These are phyloP conservation scores for Spialia ferax DNA, from an alignment of 2,888 invertebrate genomes.

Conservation along the genomic window DNA sequence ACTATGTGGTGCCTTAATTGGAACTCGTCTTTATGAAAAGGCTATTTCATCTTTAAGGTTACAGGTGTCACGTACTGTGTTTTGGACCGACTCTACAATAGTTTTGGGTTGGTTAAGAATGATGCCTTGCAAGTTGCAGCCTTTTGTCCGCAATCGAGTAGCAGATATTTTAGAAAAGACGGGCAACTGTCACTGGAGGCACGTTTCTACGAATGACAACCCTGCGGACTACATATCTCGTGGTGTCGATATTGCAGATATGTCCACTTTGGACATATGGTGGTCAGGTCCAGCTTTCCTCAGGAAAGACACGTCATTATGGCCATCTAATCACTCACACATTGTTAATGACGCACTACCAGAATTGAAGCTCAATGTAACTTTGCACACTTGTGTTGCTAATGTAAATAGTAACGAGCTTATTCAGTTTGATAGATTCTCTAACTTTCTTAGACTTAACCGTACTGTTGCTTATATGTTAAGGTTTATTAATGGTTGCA, in stretches of 20 bases:
- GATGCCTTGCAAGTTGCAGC: conserved; percentile 45
- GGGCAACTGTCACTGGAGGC: conserved; percentile 43
- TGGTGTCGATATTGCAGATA: conserved; percentile 27
- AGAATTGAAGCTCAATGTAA: conserved; percentile 15
- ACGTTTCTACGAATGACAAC: conserved; percentile 47
- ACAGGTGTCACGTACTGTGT: conserved; percentile 33
- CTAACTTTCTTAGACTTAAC: conserved; percentile 39
- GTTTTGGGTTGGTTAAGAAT: conserved; percentile 50
- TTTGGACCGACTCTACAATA: conserved; percentile 53
- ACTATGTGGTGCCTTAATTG: conserved; percentile 52
- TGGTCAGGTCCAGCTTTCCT: conserved; percentile 41
- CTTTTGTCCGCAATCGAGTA: conserved; percentile 51
- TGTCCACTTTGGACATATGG: conserved; percentile 32
- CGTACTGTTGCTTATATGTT: conserved; percentile 43
- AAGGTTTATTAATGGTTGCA: conserved; percentile 43
- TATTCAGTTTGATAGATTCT: conserved; percentile 42
- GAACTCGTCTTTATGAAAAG: conserved; percentile 49
- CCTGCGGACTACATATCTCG: conserved; percentile 44
- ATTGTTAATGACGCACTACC: conserved; percentile 1
- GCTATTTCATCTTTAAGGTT: conserved; percentile 42
- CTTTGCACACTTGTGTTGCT: not conserved
- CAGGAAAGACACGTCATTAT: conserved; percentile 6
- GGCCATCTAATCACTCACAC: conserved; percentile 25
- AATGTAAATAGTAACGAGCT: not conserved
- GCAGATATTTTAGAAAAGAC: conserved; percentile 50